These are phyloP conservation scores for Chrysomela aeneicollis DNA, from an alignment of 2,888 invertebrate genomes.

Conservation along the genomic window DNA sequence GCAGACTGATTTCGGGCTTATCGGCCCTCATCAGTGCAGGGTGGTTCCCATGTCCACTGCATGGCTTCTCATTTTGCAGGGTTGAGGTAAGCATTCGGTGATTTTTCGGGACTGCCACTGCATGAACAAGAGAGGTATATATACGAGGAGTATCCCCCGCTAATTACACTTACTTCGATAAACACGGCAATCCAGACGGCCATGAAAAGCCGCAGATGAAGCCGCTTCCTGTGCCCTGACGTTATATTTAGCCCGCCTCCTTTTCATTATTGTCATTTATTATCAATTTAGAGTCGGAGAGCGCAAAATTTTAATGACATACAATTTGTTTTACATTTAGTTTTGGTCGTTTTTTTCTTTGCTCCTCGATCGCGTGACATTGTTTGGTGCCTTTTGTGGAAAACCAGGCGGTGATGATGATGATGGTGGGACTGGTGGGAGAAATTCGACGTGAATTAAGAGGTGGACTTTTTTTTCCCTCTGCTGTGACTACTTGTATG, in stretches of 20 bases:
- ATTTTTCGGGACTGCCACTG: not conserved
- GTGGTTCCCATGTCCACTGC: no score
- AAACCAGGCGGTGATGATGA: conserved; percentile 37
- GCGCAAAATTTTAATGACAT: conserved; percentile 62
- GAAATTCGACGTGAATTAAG: conserved; percentile 50
- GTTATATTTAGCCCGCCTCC: conserved; percentile 57
- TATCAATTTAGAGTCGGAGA: conserved; percentile 60
- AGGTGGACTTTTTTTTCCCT: conserved; percentile 22
- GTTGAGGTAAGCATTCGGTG: not conserved
- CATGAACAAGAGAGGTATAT: conserved; percentile 30
- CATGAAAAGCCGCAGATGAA: conserved; percentile 51
- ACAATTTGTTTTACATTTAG: conserved; percentile 59
- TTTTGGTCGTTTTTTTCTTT: conserved; percentile 43
- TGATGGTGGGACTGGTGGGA: conserved; percentile 39
- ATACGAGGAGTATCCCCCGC: conserved; percentile 24
- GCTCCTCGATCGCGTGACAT: conserved; percentile 50
- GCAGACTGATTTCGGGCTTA: no score
- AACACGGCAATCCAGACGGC: conserved; percentile 43
- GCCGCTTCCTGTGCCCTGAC: conserved; percentile 57
- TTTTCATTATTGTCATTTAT: conserved; percentile 62
- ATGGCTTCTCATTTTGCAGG: not conserved
- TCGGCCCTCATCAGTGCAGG: no score
- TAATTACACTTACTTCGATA: conserved; percentile 48
- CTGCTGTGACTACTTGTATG: not conserved
- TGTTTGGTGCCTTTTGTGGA: conserved; percentile 33